phyloP scores from a whole-genome alignment of 1,140 invertebrate genomes.

The Mercenaria mercenaria region DNA sequence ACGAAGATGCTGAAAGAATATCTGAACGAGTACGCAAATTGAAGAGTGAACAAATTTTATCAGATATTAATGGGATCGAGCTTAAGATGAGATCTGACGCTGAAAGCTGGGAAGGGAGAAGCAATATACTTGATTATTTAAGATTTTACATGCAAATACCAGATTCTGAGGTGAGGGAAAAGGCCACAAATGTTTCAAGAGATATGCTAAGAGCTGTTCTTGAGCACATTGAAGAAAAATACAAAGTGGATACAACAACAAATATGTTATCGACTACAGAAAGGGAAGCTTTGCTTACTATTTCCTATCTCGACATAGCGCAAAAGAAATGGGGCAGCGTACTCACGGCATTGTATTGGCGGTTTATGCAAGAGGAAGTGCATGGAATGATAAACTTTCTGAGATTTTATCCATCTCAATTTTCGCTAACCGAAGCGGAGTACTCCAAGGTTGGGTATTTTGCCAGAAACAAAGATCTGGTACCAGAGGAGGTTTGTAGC shows the following conservation, averaged over 20 bases:
- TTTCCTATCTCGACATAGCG: slow-evolving; percentile 14
- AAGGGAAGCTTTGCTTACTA: slow-evolving; percentile 21
- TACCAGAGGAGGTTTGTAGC: slow-evolving; percentile 22
- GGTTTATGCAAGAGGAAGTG: slow-evolving; percentile 49
- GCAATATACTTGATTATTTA: slow-evolving; percentile 38
- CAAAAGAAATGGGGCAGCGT: background rate
- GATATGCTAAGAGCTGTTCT: slow-evolving; percentile 10
- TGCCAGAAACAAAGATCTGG: background rate
- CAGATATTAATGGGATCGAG: slow-evolving; percentile 38
- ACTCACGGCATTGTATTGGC: slow-evolving; percentile 34
- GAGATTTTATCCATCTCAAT: slow-evolving; percentile 45
- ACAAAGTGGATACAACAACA: slow-evolving; percentile 1
- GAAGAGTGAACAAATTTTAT: slow-evolving; percentile 46
- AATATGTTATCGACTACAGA: slow-evolving; percentile 58
- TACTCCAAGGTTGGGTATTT: slow-evolving; percentile 50
- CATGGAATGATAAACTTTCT: slow-evolving; percentile 63
- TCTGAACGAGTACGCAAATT: slow-evolving; percentile 47
- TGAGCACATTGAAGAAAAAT: slow-evolving; percentile 54
- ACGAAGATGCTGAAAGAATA: slow-evolving; percentile 43
- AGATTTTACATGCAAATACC: slow-evolving; percentile 19
- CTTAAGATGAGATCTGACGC: slow-evolving; percentile 23
- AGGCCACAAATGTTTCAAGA: background rate
- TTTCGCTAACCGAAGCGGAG: slow-evolving; percentile 47
- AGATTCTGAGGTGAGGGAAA: slow-evolving; percentile 5
- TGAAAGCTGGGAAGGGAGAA: slow-evolving; percentile 44